Conservation (phyloP, 2,113 vertebrate species). For the Spilogale gracilis region DNA sequence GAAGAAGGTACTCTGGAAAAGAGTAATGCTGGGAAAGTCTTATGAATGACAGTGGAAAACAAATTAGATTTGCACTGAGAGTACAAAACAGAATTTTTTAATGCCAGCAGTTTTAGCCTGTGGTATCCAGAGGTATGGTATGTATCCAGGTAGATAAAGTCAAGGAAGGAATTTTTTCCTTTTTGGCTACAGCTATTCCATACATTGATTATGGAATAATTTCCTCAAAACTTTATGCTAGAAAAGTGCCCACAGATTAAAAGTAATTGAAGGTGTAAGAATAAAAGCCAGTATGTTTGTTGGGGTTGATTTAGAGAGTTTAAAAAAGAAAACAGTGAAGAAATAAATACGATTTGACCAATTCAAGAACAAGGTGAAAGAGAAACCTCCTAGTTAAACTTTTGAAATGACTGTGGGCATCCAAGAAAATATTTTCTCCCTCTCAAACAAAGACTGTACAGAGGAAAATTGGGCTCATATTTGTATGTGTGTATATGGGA, state of each 20-base stretch:
- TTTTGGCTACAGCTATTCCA: conserved; percentile 19
- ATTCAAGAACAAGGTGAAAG: conserved; percentile 36
- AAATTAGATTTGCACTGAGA: conserved; percentile 1
- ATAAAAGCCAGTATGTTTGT: conserved; percentile 42
- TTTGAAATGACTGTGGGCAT: neutral
- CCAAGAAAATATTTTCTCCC: conserved; percentile 10
- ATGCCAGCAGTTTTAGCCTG: conserved; percentile 36
- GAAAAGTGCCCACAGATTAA: conserved; percentile 52
- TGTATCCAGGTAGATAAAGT: conserved; percentile 42
- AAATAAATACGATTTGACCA: conserved; percentile 61
- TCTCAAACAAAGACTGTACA: conserved; percentile 2
- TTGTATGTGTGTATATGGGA: neutral
- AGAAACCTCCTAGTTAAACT: neutral
- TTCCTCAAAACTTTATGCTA: conserved; percentile 57
- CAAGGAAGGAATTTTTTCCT: conserved; percentile 32
- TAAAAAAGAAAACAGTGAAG: neutral
- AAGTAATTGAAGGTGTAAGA: conserved; percentile 56
- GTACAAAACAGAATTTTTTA: conserved; percentile 47
- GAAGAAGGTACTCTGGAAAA: conserved; percentile 73
- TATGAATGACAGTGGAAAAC: conserved; percentile 35
- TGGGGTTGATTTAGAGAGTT: conserved; percentile 32
- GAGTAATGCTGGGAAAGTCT: conserved; percentile 25
- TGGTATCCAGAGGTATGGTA: conserved; percentile 22
- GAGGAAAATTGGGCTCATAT: conserved; percentile 13
- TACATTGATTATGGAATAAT: conserved; percentile 45